These are phyloP conservation scores for Strigamia transsilvanica DNA, from an alignment of 2,888 invertebrate genomes.

Conservation along the genomic window DNA sequence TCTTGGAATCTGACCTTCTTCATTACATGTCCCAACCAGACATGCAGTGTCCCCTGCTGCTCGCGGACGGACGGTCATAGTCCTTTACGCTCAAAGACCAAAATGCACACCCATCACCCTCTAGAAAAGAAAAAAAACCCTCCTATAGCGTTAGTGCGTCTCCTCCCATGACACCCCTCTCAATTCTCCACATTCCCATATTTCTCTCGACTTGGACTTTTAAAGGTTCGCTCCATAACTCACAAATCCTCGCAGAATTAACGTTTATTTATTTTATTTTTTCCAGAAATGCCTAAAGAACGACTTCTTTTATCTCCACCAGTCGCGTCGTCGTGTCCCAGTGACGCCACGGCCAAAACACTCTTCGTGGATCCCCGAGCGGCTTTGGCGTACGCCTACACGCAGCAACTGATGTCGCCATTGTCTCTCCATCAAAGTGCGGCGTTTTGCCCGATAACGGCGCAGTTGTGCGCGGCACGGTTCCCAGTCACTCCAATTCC, in stretches of 20 bases:
- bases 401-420: slow-evolving; percentile 50
- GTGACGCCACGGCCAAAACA: slow-evolving; percentile 27
- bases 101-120: slow-evolving; percentile 14
- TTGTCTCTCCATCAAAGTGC: slow-evolving; percentile 29
- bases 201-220: not conserved
- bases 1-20: slow-evolving; percentile 35
- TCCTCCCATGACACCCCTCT: slow-evolving; percentile 15
- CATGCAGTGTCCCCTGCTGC: slow-evolving; percentile 27
- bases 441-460: not conserved
- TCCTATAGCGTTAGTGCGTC: not conserved
- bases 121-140: slow-evolving; percentile 1
- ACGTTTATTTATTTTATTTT: slow-evolving; percentile 15
- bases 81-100: slow-evolving; percentile 4
- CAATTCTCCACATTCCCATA: not conserved
- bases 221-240: not conserved
- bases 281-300: slow-evolving; percentile 33
- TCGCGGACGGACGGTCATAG: slow-evolving; percentile 31
- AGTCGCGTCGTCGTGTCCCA: not conserved
- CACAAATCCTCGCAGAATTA: not conserved
- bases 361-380: slow-evolving; percentile 46
- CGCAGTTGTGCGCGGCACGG: slow-evolving; percentile 47
- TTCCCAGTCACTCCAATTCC: slow-evolving; percentile 52
- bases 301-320: slow-evolving; percentile 36
- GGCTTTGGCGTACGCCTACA: slow-evolving; percentile 52
- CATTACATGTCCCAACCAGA: slow-evolving; percentile 3